These are phyloP conservation scores for Rhopalosiphum nymphaeae DNA, from an alignment of 2,888 invertebrate species.

Conservation along the genomic window DNA sequence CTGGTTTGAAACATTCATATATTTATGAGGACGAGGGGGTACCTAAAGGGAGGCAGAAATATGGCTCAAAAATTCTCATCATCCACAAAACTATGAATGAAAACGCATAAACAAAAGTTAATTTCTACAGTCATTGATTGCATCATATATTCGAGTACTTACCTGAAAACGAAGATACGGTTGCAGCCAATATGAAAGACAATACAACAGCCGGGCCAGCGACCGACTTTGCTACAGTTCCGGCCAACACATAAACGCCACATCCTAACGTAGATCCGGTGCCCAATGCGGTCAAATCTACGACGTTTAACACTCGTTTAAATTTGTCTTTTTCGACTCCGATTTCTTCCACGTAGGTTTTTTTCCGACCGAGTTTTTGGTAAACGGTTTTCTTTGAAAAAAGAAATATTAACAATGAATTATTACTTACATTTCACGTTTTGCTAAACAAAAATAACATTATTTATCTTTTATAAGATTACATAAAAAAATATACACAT, in stretches of 20 bases:
- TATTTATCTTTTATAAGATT: background rate
- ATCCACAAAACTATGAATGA: background rate
- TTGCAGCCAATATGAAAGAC: constrained; percentile 74
- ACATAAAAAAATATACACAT: background rate
- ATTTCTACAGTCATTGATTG: background rate
- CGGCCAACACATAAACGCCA: constrained; percentile 75
- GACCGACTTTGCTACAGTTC: constrained; percentile 71
- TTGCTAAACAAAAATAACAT: background rate
- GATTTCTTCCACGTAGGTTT: constrained; percentile 8
- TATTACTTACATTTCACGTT: background rate
- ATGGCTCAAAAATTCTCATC: too few species aligned
- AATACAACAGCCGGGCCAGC: constrained; percentile 75
- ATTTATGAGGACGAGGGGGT: background rate
- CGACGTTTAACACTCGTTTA: constrained; percentile 71
- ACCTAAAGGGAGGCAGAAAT: background rate
- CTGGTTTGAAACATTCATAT: background rate
- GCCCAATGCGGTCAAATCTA: constrained; percentile 73
- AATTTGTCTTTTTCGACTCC: constrained; percentile 67
- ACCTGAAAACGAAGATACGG: constrained; percentile 75
- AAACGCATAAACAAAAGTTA: background rate
- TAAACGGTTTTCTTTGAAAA: background rate
- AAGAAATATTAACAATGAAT: background rate
- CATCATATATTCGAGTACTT: background rate
- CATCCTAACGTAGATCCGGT: constrained; percentile 73
- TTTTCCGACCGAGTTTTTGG: constrained; percentile 34